A percentile compares a stretch with the other conserved stretches of the same genome.
Conservation (phyloP, 2,113 vertebrate genomes). For the Pipra filicauda region DNA sequence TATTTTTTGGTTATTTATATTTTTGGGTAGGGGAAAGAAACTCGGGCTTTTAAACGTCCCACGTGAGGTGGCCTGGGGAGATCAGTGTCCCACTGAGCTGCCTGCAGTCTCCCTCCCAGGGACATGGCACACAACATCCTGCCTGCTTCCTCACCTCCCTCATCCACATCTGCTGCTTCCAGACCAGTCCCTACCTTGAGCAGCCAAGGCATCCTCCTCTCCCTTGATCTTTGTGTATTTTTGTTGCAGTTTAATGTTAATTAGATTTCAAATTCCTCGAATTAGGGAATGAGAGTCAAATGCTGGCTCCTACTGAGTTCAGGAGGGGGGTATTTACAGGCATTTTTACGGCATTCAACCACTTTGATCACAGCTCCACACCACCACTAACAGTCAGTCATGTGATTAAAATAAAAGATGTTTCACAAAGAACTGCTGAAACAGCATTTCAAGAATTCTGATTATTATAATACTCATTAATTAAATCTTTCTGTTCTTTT, state of each 20-base stretch:
- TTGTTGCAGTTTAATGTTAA: background rate
- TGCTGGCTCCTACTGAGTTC: background rate
- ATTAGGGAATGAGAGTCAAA: background rate
- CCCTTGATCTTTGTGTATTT: background rate
- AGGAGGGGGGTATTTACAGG: background rate
- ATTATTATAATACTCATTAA: background rate
- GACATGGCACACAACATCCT: background rate
- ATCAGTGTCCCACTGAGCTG: background rate
- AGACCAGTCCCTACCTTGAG: background rate
- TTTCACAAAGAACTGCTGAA: background rate
- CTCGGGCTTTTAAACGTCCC: accelerated
- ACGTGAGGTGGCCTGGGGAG: background rate
- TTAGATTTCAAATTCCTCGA: background rate
- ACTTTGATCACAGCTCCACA: background rate
- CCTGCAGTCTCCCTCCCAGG: background rate
- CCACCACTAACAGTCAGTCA: background rate
- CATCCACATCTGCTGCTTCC: background rate
- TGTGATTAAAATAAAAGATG: background rate
- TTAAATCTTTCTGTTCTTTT: background rate
- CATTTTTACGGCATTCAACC: background rate
- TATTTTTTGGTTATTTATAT: background rate
- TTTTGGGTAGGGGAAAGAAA: background rate
- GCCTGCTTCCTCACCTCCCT: background rate
- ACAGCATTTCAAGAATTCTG: background rate
- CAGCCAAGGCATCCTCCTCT: background rate